Evolutionary conservation across 2,888 invertebrate genomes (phyloP).

Genomic region (Rapana venosa): DNA sequence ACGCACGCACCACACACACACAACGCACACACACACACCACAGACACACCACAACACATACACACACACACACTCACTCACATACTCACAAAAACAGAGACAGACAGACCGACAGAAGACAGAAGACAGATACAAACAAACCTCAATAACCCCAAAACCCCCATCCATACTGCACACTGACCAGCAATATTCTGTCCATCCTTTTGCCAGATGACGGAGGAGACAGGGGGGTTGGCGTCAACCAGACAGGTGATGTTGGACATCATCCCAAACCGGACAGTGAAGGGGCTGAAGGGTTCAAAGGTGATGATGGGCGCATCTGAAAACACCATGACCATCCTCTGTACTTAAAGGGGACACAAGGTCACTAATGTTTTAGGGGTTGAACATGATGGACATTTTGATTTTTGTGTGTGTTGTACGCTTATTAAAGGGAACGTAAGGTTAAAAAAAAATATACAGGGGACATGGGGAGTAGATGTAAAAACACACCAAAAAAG

Average conservation of each 20-base stretch:
- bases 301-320: conserved; percentile 66
- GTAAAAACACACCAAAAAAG: no score
- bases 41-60: background rate
- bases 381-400: no score
- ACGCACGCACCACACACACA: background rate
- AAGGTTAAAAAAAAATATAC: no score
- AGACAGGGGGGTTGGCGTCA: conserved; percentile 63
- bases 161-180: conserved; percentile 41
- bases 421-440: no score
- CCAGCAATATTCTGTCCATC: conserved; percentile 53
- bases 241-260: conserved; percentile 61
- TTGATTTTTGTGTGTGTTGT: no score
- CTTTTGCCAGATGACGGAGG: conserved; percentile 61
- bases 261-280: conserved; percentile 54
- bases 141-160: no score
- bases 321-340: conserved; percentile 44
- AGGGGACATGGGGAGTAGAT: no score
- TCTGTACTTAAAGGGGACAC: no score
- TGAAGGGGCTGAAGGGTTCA: conserved; percentile 62
- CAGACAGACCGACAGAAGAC: background rate
- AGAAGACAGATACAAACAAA: background rate
- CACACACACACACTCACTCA: background rate
- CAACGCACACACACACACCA: background rate
- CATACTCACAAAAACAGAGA: background rate
- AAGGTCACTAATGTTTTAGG: no score